Conservation (phyloP, 2,113 vertebrate species). For the Felis catus region F.catus_Fca126_mat1.0 CM031420.1:37672001-37672500, state of each 20-base stretch:
- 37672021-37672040: slow-evolving; percentile 64
- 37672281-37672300: slow-evolving; percentile 56
- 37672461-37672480: slow-evolving; percentile 1
- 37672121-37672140: slow-evolving; percentile 65
- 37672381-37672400: background rate
- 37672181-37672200: slow-evolving; percentile 40
- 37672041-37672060: slow-evolving; percentile 74
- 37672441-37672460: background rate
- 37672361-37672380: slow-evolving; percentile 8
- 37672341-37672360: slow-evolving; percentile 51
- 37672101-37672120: slow-evolving; percentile 76
- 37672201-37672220: background rate
- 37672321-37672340: slow-evolving; percentile 57
- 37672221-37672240: background rate
- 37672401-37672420: background rate
- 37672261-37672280: slow-evolving; percentile 51
- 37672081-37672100: slow-evolving; percentile 70
- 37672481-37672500: background rate
- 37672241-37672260: slow-evolving; percentile 13
- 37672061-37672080: slow-evolving; percentile 77
- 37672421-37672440: background rate
- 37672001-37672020: slow-evolving; percentile 72
- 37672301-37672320: slow-evolving; percentile 33
- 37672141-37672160: slow-evolving; percentile 65
- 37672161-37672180: slow-evolving; percentile 2